These are phyloP conservation scores for Eulemur rubriventer DNA, from an alignment of 2,797 vertebrate genomes.

Conservation along the genomic window DNA sequence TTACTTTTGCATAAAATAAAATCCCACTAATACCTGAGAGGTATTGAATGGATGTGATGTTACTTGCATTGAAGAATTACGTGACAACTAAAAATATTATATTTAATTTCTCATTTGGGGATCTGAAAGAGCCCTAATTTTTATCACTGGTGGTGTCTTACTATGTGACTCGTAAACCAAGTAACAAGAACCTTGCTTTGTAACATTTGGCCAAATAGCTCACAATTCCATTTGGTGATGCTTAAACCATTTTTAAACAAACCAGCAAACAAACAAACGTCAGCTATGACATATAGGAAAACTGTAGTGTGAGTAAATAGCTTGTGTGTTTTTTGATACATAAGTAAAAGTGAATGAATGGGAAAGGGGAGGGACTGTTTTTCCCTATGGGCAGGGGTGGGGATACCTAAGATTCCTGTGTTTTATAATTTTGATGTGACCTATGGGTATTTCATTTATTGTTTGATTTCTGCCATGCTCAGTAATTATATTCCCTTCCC, in stretches of 20 bases:
- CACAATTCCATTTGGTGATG: background rate
- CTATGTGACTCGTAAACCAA: background rate
- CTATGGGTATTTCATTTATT: conserved; percentile 78
- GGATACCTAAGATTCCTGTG: background rate
- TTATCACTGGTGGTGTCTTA: background rate
- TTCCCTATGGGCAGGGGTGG: background rate
- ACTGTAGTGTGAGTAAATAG: background rate
- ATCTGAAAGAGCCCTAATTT: background rate
- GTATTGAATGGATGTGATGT: background rate
- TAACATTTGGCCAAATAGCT: background rate
- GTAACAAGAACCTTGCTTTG: background rate
- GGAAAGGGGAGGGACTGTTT: background rate
- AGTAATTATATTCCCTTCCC: conserved; percentile 88
- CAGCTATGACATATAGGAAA: background rate
- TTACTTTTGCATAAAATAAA: conserved; percentile 44
- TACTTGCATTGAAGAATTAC: conserved; percentile 11
- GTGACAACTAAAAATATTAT: background rate
- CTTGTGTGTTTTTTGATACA: background rate
- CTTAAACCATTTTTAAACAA: conserved; percentile 23
- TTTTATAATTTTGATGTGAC: conserved; percentile 69
- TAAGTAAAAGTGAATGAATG: conserved; percentile 2
- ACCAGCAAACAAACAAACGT: background rate
- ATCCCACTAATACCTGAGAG: background rate
- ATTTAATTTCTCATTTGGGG: background rate
- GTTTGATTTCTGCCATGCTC: conserved; percentile 80